Percentiles rank a stretch among this genome's conserved stretches.
These are phyloP conservation scores for Scopus umbretta DNA, from an alignment of 2,113 vertebrate genomes.

Conservation along the genomic window DNA sequence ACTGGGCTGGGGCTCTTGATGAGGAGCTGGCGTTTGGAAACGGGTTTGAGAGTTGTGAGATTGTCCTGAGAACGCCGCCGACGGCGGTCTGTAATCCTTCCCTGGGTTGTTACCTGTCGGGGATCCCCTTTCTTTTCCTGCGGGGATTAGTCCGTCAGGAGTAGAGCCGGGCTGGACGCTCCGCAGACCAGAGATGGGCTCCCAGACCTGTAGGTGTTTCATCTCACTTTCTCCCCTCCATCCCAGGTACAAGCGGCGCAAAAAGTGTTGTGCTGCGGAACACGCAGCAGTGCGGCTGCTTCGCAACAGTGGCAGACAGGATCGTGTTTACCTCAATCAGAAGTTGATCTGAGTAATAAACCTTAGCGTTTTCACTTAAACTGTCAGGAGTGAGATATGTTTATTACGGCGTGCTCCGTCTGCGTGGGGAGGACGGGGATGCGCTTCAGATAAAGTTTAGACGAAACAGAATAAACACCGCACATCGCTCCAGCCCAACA, in stretches of 20 bases:
- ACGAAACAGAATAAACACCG: constrained; percentile 11
- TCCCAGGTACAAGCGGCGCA: not conserved
- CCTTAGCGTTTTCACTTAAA: constrained; percentile 46
- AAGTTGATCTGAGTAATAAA: constrained; percentile 64
- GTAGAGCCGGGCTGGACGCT: constrained; percentile 34
- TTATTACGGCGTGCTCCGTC: constrained; percentile 58
- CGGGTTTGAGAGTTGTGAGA: constrained; percentile 31
- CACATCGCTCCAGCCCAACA: not conserved
- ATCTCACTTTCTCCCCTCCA: constrained; percentile 8
- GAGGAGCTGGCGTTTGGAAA: constrained; percentile 42
- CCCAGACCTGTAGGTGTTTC: constrained; percentile 6
- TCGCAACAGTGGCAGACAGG: not conserved
- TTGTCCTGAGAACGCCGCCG: constrained; percentile 37
- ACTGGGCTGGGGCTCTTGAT: not conserved
- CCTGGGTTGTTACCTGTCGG: constrained; percentile 62
- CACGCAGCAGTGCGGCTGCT: not conserved
- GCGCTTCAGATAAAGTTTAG: constrained; percentile 45
- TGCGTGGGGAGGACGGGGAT: not conserved
- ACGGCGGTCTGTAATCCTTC: constrained; percentile 14
- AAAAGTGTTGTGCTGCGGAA: not conserved
- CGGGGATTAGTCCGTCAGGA: constrained; percentile 41
- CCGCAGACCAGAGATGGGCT: not conserved
- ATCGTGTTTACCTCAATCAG: constrained; percentile 31
- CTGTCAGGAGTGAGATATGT: constrained; percentile 68
- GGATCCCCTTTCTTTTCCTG: constrained; percentile 34